Conservation (phyloP, 1,140 invertebrate genomes). For the Wasmannia auropunctata region DNA sequence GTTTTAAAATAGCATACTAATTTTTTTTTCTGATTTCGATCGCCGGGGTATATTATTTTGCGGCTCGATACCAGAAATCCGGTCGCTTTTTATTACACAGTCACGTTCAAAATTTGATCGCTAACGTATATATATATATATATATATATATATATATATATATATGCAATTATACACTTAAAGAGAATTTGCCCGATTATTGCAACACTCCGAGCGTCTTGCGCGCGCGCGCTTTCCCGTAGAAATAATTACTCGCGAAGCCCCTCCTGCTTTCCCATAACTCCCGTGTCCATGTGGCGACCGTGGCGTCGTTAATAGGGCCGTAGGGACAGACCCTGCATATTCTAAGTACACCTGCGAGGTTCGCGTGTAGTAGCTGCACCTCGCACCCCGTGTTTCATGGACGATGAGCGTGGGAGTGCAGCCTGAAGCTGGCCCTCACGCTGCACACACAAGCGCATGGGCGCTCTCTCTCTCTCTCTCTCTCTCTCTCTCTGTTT, state of each 20-base stretch:
- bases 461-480: background rate
- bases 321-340: slow-evolving; percentile 66
- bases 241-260: slow-evolving; percentile 48
- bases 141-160: too few relatives aligned
- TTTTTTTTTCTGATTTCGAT: background rate
- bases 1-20: background rate
- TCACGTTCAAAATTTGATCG: background rate
- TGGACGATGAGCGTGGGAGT: slow-evolving; percentile 82
- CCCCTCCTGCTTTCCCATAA: slow-evolving; percentile 63
- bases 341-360: slow-evolving; percentile 72
- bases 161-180: too few relatives aligned
- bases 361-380: slow-evolving; percentile 70
- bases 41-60: background rate
- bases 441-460: slow-evolving; percentile 70
- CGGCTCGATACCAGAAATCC: background rate
- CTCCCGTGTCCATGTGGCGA: slow-evolving; percentile 48
- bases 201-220: slow-evolving; percentile 25
- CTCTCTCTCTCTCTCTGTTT: background rate
- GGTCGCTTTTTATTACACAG: background rate
- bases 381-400: slow-evolving; percentile 80
- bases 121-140: too few relatives aligned
- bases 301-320: slow-evolving; percentile 68
- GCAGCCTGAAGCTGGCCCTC: slow-evolving; percentile 78
- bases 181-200: background rate
- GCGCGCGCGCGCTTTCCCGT: background rate